Evolutionary conservation across 2,797 vertebrate genomes (phyloP).

Genomic region (Luscinia luscinia): DNA sequence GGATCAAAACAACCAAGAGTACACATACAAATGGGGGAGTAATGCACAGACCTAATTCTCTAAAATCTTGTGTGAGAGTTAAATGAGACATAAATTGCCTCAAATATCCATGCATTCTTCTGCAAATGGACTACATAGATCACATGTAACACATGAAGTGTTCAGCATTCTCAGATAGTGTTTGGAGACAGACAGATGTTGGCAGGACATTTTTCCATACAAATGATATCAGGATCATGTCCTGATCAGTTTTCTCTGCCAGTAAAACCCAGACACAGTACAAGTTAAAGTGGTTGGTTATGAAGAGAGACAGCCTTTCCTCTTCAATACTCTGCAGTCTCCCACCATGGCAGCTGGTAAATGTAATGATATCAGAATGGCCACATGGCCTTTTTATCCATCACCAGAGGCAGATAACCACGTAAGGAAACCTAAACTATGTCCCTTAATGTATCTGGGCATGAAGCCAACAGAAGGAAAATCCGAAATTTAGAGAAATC

Average conservation of each 20-base stretch:
- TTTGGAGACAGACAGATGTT: not conserved
- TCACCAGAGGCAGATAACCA: slow-evolving; percentile 42
- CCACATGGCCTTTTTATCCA: slow-evolving; percentile 33
- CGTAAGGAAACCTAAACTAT: not conserved
- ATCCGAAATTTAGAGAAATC: not conserved
- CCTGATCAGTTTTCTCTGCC: not conserved
- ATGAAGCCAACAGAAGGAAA: not conserved
- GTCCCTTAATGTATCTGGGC: slow-evolving; percentile 24
- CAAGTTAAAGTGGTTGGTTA: slow-evolving; percentile 26
- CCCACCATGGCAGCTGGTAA: slow-evolving; percentile 23
- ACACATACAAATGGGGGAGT: not conserved
- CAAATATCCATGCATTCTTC: not conserved
- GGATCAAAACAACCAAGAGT: not conserved
- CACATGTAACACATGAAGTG: not conserved
- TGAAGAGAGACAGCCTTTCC: slow-evolving; percentile 37
- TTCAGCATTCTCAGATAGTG: not conserved
- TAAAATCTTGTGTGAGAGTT: not conserved
- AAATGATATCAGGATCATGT: not conserved
- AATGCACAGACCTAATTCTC: not conserved
- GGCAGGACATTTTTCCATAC: slow-evolving; percentile 11
- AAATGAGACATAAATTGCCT: slow-evolving; percentile 26
- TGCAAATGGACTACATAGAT: not conserved
- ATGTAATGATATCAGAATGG: slow-evolving; percentile 44
- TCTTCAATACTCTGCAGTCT: not conserved
- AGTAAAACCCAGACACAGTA: slow-evolving; percentile 12